These are phyloP conservation scores for Platynereis dumerilii DNA, from an alignment of 2,888 invertebrate genomes.

Conservation along the genomic window DNA sequence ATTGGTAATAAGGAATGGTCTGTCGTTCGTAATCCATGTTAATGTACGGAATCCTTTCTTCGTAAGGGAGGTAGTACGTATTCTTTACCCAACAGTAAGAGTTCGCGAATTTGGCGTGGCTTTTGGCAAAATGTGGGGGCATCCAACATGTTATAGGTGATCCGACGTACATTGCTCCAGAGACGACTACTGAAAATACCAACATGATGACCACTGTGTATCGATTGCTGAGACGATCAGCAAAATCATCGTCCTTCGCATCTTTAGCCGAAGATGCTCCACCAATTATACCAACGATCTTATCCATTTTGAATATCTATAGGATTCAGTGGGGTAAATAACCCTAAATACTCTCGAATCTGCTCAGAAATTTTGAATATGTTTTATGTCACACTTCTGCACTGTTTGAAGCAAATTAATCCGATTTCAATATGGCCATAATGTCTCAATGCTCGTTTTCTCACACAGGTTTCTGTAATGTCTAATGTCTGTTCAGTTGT, in stretches of 20 bases:
- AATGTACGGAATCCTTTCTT: slow-evolving; percentile 31
- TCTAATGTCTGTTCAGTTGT: too few species aligned
- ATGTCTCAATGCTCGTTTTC: too few species aligned
- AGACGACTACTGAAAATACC: slow-evolving; percentile 22
- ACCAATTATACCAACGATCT: background rate
- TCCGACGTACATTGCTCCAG: slow-evolving; percentile 30
- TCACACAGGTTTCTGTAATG: too few species aligned
- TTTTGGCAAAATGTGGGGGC: slow-evolving; percentile 39
- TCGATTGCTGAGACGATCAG: slow-evolving; percentile 18
- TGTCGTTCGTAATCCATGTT: slow-evolving; percentile 38
- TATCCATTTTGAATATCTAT: slow-evolving; percentile 6
- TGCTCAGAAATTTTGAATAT: too few species aligned
- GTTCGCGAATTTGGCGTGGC: slow-evolving; percentile 36
- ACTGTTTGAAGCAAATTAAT: too few species aligned
- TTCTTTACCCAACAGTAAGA: slow-evolving; percentile 44
- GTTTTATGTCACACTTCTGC: too few species aligned
- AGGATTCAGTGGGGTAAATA: too few species aligned
- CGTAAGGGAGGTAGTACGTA: slow-evolving; percentile 41
- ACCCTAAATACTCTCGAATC: too few species aligned
- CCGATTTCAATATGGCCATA: too few species aligned
- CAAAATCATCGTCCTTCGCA: slow-evolving; percentile 20
- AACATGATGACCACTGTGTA: slow-evolving; percentile 23
- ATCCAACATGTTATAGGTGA: slow-evolving; percentile 41
- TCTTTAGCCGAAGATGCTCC: background rate
- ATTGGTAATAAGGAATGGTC: slow-evolving; percentile 46